Evolutionary conservation across 2,113 vertebrate species (phyloP), one percentile per base, ranked within the genome.

Genomic region (Danionella cerebrum): DNA sequence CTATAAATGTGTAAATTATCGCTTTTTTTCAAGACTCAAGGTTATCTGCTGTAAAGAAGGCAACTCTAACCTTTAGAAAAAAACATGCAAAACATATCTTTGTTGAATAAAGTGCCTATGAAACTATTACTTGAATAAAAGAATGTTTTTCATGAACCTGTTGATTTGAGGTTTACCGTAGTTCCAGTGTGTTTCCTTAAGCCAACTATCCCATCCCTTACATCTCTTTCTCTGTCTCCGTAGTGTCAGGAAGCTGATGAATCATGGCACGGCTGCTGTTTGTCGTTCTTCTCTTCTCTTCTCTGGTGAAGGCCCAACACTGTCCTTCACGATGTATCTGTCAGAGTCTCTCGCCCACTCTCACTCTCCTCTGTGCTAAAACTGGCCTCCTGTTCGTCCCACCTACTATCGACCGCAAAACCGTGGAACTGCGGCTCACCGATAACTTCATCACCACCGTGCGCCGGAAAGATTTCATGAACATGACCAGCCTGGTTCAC

Each of bases 401-500:
- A 0, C 93, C 91, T 0, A 87, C 84, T 68, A 92, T 98, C 3
- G 94, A 98, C 86, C 90, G 94, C 54, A 93, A 86, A 42, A 95
- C 94, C 0, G 95, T 97, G 12, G 95, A 97, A 79, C 85, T 98
- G 70, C 89, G 95, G 0, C 85, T 98, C 51, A 95, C 95, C 0
- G 95, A 98, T 83, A 96, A 98, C 81, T 97, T 97, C 85, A 96
- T 97, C 70, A 94, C 93, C 0, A 80, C 93, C 1, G 88, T 98
- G 9, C 91, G 94, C 3, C 87, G 85, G 47, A 85, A 90, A 18
- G 95, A 98, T 82, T 96, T 97, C 69, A 85, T 90, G 79, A 97
- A 98, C 87, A 98, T 98, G 95, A 97, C 90, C 62, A 96, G 91
- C 78, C 73, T 98, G 79, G 95, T 98, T 13, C 94, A 98, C 79